Base-by-base conservation (phyloP, 2,113 vertebrate species). In the Misgurnus anguillicaudatus region DNA sequence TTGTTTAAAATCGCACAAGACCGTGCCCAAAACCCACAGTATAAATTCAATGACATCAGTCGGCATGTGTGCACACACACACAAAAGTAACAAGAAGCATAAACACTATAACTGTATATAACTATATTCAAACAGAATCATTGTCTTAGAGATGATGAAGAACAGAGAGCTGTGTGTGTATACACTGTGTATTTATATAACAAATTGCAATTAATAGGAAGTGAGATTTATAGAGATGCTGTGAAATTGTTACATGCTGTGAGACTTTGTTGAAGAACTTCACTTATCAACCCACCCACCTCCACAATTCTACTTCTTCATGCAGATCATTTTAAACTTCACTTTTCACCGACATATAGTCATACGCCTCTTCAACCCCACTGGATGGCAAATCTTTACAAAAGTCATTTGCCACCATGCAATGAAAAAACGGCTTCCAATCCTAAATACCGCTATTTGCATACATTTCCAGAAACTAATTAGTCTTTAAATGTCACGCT, bases 401-500 rank as follows among this genome's bases (percentile, higher is more conserved):
- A 19, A 61, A 74, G 55, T 45, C 6, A 74, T 74, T 60, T 62
- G 31, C 53, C 42, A 21, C 17, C 53, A 58, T 42, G 53, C 31
- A 36, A 45, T 9, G 16, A 70, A 17, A 31, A 38, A 55, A 70
- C 68, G 4, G 4, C 13, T 53, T 71, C 39, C 48, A 42, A 60
- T 41, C 38, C 53, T 38, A 58, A 38, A 72, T 21, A 41, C 53
- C 39, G 53, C 53, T 72, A 72, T 72, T 72, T 72, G 70, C 70
- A 72, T 72, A 58, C 70, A 72, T 72, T 72, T 58, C n/a, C 70
- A 72, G 53, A 72, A 58, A 62, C 72, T n/a, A 75, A 75, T 62
- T 47, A 38, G 14, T 36, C 58, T 31, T 75, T 5, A 9, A 31
- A 47, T 47, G 19, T 75, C 72, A 36, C 13, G 39, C 36, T 42